These are phyloP conservation scores for Polypterus bichir DNA, from an alignment of 2,113 vertebrate species.

Conservation along the genomic window DNA sequence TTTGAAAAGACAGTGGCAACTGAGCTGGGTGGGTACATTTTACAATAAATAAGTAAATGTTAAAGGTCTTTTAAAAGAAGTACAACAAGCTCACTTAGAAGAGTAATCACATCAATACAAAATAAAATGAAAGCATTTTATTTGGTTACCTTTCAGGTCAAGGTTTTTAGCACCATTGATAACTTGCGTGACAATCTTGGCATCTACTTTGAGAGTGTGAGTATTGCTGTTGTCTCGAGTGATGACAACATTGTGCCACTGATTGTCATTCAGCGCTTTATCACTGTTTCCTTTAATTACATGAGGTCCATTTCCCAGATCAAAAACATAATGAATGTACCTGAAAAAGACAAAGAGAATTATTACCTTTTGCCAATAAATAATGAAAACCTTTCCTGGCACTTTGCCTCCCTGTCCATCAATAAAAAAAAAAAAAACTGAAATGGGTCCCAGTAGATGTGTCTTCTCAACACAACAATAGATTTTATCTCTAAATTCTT, in stretches of 20 bases:
- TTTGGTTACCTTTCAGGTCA: constrained; percentile 82
- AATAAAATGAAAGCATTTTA: too few species aligned
- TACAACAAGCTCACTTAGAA: too few species aligned
- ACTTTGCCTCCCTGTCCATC: neutral
- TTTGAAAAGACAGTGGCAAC: too few species aligned
- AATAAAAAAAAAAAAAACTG: constrained; percentile 5
- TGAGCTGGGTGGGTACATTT: too few species aligned
- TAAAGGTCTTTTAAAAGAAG: too few species aligned
- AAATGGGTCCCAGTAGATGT: constrained; percentile 1
- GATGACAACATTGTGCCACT: constrained; percentile 96
- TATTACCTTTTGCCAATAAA: constrained; percentile 1
- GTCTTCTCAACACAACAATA: neutral
- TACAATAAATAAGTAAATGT: too few species aligned
- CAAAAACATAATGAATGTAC: constrained; percentile 96
- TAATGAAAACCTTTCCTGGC: neutral
- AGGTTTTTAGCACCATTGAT: constrained; percentile 97
- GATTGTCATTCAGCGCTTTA: constrained; percentile 84
- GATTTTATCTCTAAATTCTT: neutral
- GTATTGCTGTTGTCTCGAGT: constrained; percentile 93
- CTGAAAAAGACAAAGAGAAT: constrained; percentile 34
- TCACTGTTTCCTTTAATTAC: constrained; percentile 95
- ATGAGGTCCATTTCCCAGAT: constrained; percentile 90
- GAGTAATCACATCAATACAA: too few species aligned
- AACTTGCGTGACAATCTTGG: constrained; percentile 79
- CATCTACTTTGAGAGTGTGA: constrained; percentile 88